A percentile compares a stretch with the other conserved stretches of the same genome.
Conservation (phyloP, 2,888 invertebrate genomes). For the Margaritifera margaritifera region DNA sequence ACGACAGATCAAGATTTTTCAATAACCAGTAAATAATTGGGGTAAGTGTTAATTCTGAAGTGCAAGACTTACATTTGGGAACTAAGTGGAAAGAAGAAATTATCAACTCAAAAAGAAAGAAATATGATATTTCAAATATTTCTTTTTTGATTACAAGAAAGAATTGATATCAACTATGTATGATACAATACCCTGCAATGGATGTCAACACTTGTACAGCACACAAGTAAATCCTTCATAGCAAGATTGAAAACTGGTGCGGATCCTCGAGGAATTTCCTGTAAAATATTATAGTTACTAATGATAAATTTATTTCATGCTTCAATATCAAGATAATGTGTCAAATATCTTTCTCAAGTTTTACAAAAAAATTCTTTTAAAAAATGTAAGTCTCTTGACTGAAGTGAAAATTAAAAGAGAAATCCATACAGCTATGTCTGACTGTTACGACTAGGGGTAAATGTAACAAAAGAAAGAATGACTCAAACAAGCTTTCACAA, state of each 20-base stretch:
- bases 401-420: background rate
- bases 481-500: too few species aligned
- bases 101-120: too few species aligned
- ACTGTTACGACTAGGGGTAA: too few species aligned
- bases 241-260: constrained; percentile 87
- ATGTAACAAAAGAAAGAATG: too few species aligned
- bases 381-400: background rate
- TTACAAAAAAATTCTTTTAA: too few species aligned
- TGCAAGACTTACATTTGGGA: too few species aligned
- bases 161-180: background rate
- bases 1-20: too few species aligned
- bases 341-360: too few species aligned
- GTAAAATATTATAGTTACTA: constrained; percentile 11
- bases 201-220: constrained; percentile 67
- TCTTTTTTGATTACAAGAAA: too few species aligned
- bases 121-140: background rate
- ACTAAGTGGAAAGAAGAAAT: too few species aligned
- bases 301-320: background rate
- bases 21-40: too few species aligned
- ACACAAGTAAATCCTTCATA: constrained; percentile 77
- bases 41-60: too few species aligned
- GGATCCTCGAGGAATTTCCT: constrained; percentile 83
- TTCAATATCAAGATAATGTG: background rate
- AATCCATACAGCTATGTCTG: background rate
- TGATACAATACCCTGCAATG: constrained; percentile 50